Percentiles rank a stretch among this genome's conserved stretches.
Conservation (phyloP, 2,113 vertebrate species). For the Telmatochromis sp. region DNA sequence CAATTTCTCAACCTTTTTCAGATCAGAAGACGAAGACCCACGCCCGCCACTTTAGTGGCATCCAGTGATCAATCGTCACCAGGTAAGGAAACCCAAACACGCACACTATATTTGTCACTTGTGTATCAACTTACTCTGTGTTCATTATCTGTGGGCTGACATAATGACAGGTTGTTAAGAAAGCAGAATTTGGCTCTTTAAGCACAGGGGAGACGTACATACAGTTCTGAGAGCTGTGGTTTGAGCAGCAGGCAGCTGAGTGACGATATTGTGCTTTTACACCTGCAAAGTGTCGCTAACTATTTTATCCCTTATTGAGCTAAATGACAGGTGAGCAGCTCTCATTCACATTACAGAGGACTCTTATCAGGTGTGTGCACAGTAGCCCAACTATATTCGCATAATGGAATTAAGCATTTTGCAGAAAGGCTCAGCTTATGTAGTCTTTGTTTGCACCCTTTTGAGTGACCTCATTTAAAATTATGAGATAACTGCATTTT, state of each 20-base stretch:
- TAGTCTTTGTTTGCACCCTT: not conserved
- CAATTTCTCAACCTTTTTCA: constrained; percentile 51
- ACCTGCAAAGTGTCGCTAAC: not conserved
- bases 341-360: not conserved
- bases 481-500: not conserved
- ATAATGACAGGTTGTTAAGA: not conserved
- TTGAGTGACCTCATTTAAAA: not conserved
- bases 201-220: accelerated
- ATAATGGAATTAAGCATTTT: not conserved
- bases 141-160: not conserved
- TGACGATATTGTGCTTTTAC: not conserved
- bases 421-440: accelerated
- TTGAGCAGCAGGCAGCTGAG: not conserved
- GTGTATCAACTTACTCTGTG: not conserved
- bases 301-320: not conserved
- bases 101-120: not conserved
- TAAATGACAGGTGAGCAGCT: not conserved
- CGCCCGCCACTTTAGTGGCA: constrained; percentile 85
- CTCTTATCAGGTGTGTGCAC: not conserved
- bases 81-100: constrained; percentile 64
- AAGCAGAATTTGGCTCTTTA: not conserved
- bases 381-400: not conserved
- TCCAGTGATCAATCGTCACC: constrained; percentile 92
- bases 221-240: not conserved
- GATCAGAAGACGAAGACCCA: constrained; percentile 88